Percentiles rank a stretch among this genome's conserved stretches.
Evolutionary conservation across 2,888 invertebrate species (phyloP).

Genomic region (Cinara cedri): DNA sequence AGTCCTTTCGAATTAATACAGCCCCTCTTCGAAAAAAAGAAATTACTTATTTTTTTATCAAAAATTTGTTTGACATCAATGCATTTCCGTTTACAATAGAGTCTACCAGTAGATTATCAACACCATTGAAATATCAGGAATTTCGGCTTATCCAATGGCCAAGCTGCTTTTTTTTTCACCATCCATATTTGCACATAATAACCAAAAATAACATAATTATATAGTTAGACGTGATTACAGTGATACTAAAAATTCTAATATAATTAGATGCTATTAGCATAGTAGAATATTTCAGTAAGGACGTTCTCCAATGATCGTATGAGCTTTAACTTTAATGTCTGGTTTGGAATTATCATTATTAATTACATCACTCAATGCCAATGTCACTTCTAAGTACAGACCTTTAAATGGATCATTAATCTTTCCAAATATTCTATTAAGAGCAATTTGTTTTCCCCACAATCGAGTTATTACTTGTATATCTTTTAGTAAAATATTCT

Average conservation of each 20-base stretch:
- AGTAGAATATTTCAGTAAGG: conserved; percentile 1
- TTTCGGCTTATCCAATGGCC: too few species aligned
- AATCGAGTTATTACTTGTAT: not conserved
- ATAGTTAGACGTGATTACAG: too few species aligned
- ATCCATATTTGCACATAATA: too few species aligned
- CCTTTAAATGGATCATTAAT: not conserved
- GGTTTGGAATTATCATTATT: conserved; percentile 5
- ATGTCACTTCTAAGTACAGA: not conserved
- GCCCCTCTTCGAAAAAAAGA: too few species aligned
- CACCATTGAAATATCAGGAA: too few species aligned
- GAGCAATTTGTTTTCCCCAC: conserved; percentile 17
- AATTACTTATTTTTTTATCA: too few species aligned
- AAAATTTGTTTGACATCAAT: too few species aligned
- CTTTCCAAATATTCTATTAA: conserved; percentile 27
- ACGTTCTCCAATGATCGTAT: conserved; percentile 8
- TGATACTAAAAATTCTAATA: conserved; percentile 15
- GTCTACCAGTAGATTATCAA: too few species aligned
- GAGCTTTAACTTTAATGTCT: not conserved
- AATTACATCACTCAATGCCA: conserved; percentile 1
- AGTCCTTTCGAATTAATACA: too few species aligned
- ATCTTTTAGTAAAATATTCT: conserved; percentile 26
- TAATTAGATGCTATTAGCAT: conserved; percentile 7
- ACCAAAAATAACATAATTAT: too few species aligned
- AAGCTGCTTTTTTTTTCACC: too few species aligned
- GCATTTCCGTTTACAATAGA: too few species aligned